A percentile compares a stretch with the other conserved stretches of the same genome.
These are phyloP conservation scores for Caenorhabditis briggsae DNA, from an alignment of 1,140 invertebrate genomes.

Conservation along the genomic window DNA sequence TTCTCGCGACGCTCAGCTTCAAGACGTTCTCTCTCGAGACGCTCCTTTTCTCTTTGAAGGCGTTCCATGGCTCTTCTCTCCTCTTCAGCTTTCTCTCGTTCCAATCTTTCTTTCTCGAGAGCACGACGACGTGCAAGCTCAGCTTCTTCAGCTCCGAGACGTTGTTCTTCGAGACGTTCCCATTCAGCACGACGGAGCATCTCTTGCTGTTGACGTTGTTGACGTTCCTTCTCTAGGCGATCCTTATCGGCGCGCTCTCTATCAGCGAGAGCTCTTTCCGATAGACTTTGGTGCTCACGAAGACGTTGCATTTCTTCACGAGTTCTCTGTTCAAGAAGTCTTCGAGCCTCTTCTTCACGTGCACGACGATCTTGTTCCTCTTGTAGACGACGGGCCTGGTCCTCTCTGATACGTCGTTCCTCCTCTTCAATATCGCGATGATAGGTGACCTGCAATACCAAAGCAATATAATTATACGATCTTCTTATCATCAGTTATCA, in stretches of 20 bases:
- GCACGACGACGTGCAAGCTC: constrained; percentile 72
- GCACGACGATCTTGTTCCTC: constrained; percentile 75
- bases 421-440: constrained; percentile 75
- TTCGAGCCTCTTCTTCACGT: constrained; percentile 71
- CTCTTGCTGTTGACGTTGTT: constrained; percentile 66
- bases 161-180: constrained; percentile 74
- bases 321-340: constrained; percentile 71
- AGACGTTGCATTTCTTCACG: constrained; percentile 70
- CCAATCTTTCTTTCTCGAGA: constrained; percentile 70
- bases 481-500: constrained; percentile 60
- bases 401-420: constrained; percentile 73
- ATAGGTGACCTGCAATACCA: constrained; percentile 66
- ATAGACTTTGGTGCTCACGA: constrained; percentile 55
- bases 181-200: constrained; percentile 71
- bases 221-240: constrained; percentile 58
- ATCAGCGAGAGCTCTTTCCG: constrained; percentile 60
- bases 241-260: constrained; percentile 63
- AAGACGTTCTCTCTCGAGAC: constrained; percentile 67
- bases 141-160: constrained; percentile 70
- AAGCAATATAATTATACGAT: constrained; percentile 46
- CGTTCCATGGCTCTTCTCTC: constrained; percentile 57
- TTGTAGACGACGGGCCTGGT: constrained; percentile 69
- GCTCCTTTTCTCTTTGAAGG: constrained; percentile 59
- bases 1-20: constrained; percentile 66
- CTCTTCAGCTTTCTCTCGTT: constrained; percentile 64